A percentile compares a stretch with the other conserved stretches of the same genome.
phyloP scores from a whole-genome alignment of 2,113 vertebrate genomes.

The Campylomormyrus tamandua region DNA sequence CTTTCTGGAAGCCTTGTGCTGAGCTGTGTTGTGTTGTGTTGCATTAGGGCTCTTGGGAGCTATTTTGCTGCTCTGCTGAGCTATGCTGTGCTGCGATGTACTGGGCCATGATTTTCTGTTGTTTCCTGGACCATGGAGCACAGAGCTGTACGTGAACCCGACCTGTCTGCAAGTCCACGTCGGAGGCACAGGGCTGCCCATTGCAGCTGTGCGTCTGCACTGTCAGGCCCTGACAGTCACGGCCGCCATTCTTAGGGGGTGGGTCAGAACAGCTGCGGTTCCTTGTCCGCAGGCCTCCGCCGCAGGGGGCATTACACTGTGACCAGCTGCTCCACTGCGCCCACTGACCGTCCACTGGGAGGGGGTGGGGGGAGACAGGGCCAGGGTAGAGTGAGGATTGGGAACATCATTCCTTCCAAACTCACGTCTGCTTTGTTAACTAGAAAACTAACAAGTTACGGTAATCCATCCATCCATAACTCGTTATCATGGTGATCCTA shows the following conservation, averaged over 20 bases:
- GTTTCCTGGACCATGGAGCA: neutral
- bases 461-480: neutral
- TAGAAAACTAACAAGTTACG: neutral
- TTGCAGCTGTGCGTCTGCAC: conserved; percentile 71
- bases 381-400: neutral
- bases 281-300: conserved; percentile 66
- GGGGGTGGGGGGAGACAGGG: neutral
- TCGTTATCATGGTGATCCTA: neutral
- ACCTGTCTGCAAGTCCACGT: conserved; percentile 49
- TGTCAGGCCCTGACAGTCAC: conserved; percentile 61
- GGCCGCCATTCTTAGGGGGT: conserved; percentile 75
- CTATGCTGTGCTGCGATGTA: neutral
- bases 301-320: conserved; percentile 63
- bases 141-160: neutral
- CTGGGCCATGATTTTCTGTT: neutral
- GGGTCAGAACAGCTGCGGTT: conserved; percentile 69
- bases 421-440: neutral
- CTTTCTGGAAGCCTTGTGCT: neutral
- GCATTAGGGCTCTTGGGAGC: neutral
- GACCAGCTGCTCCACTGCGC: conserved; percentile 73
- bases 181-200: conserved; percentile 59
- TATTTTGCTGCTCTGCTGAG: neutral
- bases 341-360: conserved; percentile 70
- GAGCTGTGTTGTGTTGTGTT: neutral
- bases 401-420: neutral